Evolutionary conservation across 2,888 invertebrate genomes (phyloP).

Genomic region (Lepidochitona cinerea): DNA sequence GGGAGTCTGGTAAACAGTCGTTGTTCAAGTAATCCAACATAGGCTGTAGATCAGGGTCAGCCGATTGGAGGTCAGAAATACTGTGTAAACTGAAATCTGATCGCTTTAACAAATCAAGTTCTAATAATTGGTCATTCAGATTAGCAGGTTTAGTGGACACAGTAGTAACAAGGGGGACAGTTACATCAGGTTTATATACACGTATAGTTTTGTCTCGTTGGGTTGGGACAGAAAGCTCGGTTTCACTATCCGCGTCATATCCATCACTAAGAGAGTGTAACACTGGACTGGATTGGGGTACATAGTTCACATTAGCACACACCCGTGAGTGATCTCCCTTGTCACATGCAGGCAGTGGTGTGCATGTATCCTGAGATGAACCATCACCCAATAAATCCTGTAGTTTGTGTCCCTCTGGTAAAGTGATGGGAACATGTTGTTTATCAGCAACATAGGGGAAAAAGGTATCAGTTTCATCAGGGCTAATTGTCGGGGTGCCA

Average conservation of each 20-base stretch:
- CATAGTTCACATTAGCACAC: too few relatives aligned
- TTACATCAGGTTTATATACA: too few relatives aligned
- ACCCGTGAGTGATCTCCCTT: too few relatives aligned
- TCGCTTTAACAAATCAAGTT: too few relatives aligned
- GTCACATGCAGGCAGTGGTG: background rate
- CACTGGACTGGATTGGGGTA: too few relatives aligned
- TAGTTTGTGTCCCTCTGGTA: background rate
- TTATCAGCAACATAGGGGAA: slow-evolving; percentile 4
- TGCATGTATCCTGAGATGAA: background rate
- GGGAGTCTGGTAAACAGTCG: slow-evolving; percentile 21
- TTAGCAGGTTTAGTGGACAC: too few relatives aligned
- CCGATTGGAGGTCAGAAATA: slow-evolving; percentile 14
- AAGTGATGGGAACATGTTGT: background rate
- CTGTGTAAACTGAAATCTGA: background rate
- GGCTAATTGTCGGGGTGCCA: background rate
- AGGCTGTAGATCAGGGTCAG: slow-evolving; percentile 14
- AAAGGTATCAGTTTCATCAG: background rate
- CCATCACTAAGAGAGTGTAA: too few relatives aligned
- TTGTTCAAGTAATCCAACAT: slow-evolving; percentile 16
- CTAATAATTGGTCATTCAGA: too few relatives aligned
- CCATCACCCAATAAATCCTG: background rate
- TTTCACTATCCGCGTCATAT: slow-evolving; percentile 6
- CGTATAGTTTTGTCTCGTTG: too few relatives aligned
- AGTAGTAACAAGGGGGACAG: too few relatives aligned
- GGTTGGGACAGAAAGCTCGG: background rate